Evolutionary conservation across 2,797 vertebrate genomes (phyloP), one percentile per base, ranked within the genome.

Genomic region (Centroberyx gerrardi): DNA sequence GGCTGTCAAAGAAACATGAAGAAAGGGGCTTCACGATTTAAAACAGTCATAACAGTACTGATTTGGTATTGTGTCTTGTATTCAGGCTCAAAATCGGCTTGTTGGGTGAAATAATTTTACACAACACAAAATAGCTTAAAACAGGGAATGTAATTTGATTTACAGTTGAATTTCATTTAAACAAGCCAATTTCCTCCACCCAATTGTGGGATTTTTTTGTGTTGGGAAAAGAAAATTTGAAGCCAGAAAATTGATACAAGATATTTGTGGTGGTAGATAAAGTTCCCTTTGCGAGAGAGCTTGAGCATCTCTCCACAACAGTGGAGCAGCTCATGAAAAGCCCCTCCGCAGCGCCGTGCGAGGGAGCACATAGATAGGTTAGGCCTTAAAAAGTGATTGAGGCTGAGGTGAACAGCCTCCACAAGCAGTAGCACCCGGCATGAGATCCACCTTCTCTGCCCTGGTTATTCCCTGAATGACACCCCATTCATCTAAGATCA

Each of bases 401-500:
- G 74, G 60, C 76, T 81, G 78, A 85, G 68, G 74, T 73, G 65
- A 77, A 65, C 13, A 80, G 75, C 83, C 85, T 90, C 90, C 63
- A 13, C 71, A 85, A 89, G 78, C 87, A 61, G 83, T 80, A 78
- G 87, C 67, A 72, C 62, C 87, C 78, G 78, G 69, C 78, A 77
- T 69, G 85, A 82, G 71, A 90, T 87, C 82, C 84, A 76, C 78
- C 81, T 63, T 75, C 83, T 81, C 74, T 82, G 70, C 86, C 51
- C 86, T 73, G 83, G 68, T 87, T 80, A 80, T 78, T 87, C 77
- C 81, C 82, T 89, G 85, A 90, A 88, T 90, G 84, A 87, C 86
- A 76, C 76, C 67, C 72, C 81, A 90, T 92, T 93, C 91, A 93
- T 92, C 83, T 84, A 52, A 86, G 81, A 91, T 92, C 88, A 87